A percentile compares a stretch with the other conserved stretches of the same genome.
These are phyloP conservation scores for Thamnophis elegans DNA, from an alignment of 2,797 vertebrate species.

Conservation along the genomic window DNA sequence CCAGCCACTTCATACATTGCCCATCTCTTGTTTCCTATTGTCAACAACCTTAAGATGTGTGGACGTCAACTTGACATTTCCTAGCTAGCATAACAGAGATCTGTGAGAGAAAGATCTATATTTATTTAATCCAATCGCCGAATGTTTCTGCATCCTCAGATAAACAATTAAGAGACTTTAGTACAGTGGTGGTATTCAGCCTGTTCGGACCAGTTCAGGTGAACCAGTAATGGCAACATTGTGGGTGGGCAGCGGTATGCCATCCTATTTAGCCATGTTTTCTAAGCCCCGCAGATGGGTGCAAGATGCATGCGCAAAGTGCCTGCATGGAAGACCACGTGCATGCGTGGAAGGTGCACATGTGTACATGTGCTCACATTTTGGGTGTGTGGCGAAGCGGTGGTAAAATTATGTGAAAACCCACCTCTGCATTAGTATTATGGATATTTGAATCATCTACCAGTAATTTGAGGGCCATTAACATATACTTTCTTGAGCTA, in stretches of 20 bases:
- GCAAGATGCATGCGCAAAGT: too few relatives aligned
- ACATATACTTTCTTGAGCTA: background rate
- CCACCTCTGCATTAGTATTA: background rate
- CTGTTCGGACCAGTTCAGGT: too few relatives aligned
- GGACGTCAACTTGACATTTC: background rate
- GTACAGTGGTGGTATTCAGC: too few relatives aligned
- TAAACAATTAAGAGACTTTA: background rate
- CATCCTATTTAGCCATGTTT: too few relatives aligned
- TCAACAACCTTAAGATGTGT: background rate
- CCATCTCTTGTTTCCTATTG: background rate
- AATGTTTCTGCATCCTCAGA: background rate
- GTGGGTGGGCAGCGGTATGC: too few relatives aligned
- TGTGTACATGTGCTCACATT: too few relatives aligned
- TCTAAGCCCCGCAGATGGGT: too few relatives aligned
- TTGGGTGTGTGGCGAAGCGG: too few relatives aligned
- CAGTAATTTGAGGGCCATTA: background rate
- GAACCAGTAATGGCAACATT: too few relatives aligned
- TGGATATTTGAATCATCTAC: background rate
- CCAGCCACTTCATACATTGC: background rate
- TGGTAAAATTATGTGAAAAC: too few relatives aligned
- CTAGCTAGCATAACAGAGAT: background rate
- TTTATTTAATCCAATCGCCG: background rate
- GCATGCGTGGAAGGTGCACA: too few relatives aligned
- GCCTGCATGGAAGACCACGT: too few relatives aligned
- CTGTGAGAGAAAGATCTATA: background rate